A percentile compares a stretch with the other conserved stretches of the same genome.
These are phyloP conservation scores for Eupristina koningsbergeri DNA, from an alignment of 1,140 invertebrate genomes.

Conservation along the genomic window DNA sequence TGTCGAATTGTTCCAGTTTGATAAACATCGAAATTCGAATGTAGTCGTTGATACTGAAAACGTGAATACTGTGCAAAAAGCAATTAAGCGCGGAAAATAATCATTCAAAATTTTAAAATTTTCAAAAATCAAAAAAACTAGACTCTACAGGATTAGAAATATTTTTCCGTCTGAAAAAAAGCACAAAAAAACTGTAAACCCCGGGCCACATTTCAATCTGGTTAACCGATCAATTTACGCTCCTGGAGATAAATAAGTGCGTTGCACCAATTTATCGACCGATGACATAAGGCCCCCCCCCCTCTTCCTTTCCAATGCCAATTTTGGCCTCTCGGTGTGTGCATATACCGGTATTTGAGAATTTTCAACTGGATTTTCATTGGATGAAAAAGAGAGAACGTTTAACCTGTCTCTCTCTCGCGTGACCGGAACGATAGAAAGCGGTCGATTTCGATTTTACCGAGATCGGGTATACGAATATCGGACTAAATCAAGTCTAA, in stretches of 20 bases:
- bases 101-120: not conserved
- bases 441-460: not conserved
- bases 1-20: too few relatives aligned
- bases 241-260: not conserved
- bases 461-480: not conserved
- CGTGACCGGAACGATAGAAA: not conserved
- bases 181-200: not conserved
- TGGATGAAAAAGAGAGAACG: not conserved
- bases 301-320: not conserved
- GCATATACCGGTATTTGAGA: conserved; percentile 4
- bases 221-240: not conserved
- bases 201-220: not conserved
- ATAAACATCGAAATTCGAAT: too few relatives aligned
- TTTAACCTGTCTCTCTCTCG: conserved; percentile 12
- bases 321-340: conserved; percentile 11
- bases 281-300: conserved; percentile 29
- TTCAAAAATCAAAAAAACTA: not conserved
- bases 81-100: not conserved
- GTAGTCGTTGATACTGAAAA: too few relatives aligned
- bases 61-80: not conserved
- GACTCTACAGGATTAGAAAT: not conserved
- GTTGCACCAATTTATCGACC: conserved; percentile 24
- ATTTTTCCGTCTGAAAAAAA: not conserved
- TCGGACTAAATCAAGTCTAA: not conserved
- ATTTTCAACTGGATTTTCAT: conserved; percentile 6